Evolutionary conservation across 2,113 vertebrate genomes (phyloP), one percentile per base, ranked within the genome.

Genomic region (Microtus montanus): DNA sequence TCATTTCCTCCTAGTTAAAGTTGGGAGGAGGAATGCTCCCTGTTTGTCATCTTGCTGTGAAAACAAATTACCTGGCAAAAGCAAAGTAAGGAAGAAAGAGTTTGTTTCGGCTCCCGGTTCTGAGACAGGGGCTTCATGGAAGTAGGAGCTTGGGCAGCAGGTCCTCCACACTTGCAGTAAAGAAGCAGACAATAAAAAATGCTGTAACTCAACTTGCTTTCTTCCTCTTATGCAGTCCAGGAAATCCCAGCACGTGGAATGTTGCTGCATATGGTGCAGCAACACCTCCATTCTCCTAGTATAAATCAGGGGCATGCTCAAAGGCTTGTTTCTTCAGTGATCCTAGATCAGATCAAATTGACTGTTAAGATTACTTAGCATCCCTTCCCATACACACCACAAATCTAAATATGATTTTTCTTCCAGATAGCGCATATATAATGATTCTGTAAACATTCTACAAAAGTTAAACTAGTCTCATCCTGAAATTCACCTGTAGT

Each of bases 391-490:
- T 14, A 52, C 1, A 70, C 47, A 49, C 8, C n/a, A 15, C 12
- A 73, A 9, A 58, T 41, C 6, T 20, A 52, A 22, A 68, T 49
- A 49, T 58, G 30, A 87, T 85, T 93, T 88, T 9, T 8, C 17
- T 93, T 95, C 52, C 24, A 84, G 28, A 84, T 61, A 58, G 33
- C 28, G 71, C 83, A 94, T 87, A 61, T 19, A 68, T 80, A 95
- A 52, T 66, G 30, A 89, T 78, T 77, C 33, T 87, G 7, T 91
- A 70, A 74, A 74, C 6, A 66, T 30, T 89, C 54, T 71, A 49
- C 38, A 73, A 54, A 91, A 54, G 28, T 17, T 35, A 58, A 73
- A 78, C 12, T 0, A 74, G 19, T 38, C 19, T 66, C 28, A 38
- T 89, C 13, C 22, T 87, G 33, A 90, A 93, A 54, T 87, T 28